Evolutionary conservation across 1,140 invertebrate genomes (phyloP).

Genomic region (Euwallacea similis): DNA sequence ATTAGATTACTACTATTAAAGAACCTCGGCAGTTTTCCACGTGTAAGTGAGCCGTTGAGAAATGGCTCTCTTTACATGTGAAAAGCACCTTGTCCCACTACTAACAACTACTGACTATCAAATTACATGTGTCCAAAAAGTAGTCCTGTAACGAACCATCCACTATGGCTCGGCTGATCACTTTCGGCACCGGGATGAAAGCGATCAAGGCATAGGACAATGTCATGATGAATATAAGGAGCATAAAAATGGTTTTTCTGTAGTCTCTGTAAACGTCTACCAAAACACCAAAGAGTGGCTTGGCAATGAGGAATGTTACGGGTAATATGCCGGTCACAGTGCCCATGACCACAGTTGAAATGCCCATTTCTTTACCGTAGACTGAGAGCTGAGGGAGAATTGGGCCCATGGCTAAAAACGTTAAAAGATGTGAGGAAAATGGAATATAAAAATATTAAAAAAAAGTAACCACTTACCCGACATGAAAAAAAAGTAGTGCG

Average conservation of each 20-base stretch:
- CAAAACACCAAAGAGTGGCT: conserved; percentile 71
- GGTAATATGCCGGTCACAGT: conserved; percentile 70
- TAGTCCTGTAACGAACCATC: conserved; percentile 24
- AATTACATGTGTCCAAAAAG: conserved; percentile 50
- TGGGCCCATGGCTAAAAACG: conserved; percentile 70
- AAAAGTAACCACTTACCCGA: conserved; percentile 62
- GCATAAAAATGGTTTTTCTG: conserved; percentile 71
- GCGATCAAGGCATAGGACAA: conserved; percentile 65
- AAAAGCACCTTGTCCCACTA: not conserved
- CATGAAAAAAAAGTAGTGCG: conserved; percentile 81
- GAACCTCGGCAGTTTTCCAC: too few relatives aligned
- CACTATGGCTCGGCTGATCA: conserved; percentile 41
- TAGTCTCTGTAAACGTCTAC: conserved; percentile 65
- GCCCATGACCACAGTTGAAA: conserved; percentile 73
- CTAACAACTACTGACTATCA: conserved; percentile 47
- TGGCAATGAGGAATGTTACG: conserved; percentile 70
- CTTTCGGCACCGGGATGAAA: conserved; percentile 60
- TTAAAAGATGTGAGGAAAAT: not conserved
- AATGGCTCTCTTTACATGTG: not conserved
- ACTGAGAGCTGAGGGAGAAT: conserved; percentile 74
- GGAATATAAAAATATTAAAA: not conserved
- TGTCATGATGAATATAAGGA: conserved; percentile 64
- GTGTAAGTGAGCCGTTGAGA: not conserved
- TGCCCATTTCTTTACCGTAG: conserved; percentile 72
- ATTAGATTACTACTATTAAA: too few relatives aligned